phyloP scores from a whole-genome alignment of 2,113 vertebrate genomes.

The Enhydra lutris region DNA sequence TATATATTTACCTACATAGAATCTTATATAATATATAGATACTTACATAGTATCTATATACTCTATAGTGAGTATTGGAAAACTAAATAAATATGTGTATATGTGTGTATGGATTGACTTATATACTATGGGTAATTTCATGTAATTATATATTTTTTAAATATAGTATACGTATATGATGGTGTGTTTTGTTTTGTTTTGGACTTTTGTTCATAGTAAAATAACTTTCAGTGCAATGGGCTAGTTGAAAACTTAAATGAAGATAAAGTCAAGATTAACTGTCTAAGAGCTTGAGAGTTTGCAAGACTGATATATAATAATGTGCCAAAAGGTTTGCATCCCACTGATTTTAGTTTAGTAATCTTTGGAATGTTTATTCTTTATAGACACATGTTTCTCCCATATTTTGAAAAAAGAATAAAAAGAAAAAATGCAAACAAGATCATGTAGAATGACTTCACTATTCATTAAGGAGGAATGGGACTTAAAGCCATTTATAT shows the following conservation, averaged over 20 bases:
- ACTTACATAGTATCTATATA: no score
- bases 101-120: not conserved
- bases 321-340: not conserved
- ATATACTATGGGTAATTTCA: not conserved
- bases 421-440: not conserved
- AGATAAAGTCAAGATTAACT: not conserved
- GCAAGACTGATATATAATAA: not conserved
- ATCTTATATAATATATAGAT: no score
- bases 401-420: not conserved
- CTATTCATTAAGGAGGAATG: not conserved
- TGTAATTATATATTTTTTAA: not conserved
- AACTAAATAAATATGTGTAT: not conserved
- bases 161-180: not conserved
- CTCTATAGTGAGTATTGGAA: not conserved
- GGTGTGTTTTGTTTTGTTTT: not conserved
- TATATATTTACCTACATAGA: no score
- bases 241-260: not conserved
- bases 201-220: not conserved
- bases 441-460: not conserved
- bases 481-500: not conserved
- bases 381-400: not conserved
- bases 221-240: not conserved
- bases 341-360: not conserved
- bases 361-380: not conserved
- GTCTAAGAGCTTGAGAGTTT: not conserved